Percentiles rank a stretch among this genome's conserved stretches.
These are phyloP conservation scores for Thunnus thynnus DNA, from an alignment of 2,113 vertebrate species.

Conservation along the genomic window DNA sequence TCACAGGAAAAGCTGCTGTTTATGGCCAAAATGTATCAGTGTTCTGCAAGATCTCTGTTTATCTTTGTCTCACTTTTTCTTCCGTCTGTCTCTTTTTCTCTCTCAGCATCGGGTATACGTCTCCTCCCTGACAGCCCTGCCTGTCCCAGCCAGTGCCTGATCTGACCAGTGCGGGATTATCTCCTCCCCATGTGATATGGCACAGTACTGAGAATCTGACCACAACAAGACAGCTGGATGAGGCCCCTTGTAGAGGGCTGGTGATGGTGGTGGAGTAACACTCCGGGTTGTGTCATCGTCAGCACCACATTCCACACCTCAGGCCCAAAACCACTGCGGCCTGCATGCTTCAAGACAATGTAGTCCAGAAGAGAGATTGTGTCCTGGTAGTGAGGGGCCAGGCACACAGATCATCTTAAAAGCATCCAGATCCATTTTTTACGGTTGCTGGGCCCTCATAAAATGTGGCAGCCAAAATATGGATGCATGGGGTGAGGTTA, in stretches of 20 bases:
- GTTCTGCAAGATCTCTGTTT: constrained; percentile 61
- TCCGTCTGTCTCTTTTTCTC: constrained; percentile 33
- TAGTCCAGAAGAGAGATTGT: constrained; percentile 11
- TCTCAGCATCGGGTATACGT: constrained; percentile 51
- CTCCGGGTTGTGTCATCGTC: constrained; percentile 52
- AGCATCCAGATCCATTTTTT: constrained; percentile 55
- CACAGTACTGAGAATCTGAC: constrained; percentile 78
- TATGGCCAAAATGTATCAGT: constrained; percentile 55
- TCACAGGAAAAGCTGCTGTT: constrained; percentile 49
- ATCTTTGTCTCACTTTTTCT: constrained; percentile 28
- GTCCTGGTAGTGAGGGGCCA: constrained; percentile 12
- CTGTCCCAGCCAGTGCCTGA: constrained; percentile 61
- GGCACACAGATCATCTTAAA: constrained; percentile 60
- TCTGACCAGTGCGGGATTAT: constrained; percentile 71
- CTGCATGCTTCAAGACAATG: constrained; percentile 47
- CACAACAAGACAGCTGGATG: constrained; percentile 82
- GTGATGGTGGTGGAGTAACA: neutral
- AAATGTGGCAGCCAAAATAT: constrained; percentile 56
- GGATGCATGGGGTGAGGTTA: constrained; percentile 29
- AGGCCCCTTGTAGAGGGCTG: constrained; percentile 53
- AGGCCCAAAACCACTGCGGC: constrained; percentile 51
- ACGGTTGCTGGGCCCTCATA: constrained; percentile 34
- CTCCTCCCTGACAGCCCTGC: constrained; percentile 50
- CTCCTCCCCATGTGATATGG: constrained; percentile 77
- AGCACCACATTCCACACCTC: constrained; percentile 72